Evolutionary conservation across 2,888 invertebrate genomes (phyloP), one percentile per base, ranked within the genome.

Genomic region (Frankliniella fusca): DNA sequence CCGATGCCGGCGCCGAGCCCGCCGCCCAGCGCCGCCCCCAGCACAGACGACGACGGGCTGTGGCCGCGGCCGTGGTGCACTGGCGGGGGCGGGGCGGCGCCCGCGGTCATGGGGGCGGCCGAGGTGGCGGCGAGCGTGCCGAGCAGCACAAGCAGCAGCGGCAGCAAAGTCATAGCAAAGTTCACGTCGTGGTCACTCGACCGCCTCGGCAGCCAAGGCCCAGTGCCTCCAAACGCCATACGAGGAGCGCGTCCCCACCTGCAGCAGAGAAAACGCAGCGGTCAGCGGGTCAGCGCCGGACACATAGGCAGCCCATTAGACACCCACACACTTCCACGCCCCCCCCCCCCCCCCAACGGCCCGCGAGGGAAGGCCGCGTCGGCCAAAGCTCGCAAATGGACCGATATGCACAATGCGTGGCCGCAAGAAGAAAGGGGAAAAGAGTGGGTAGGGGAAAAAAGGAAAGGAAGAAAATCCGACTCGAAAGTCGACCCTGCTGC

Each of bases 141-240:
- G 27, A 76, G 70, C 23, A 27, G 23, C 70, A 76, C 23, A 23
- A 76, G 70, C 23, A 76, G 70, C 70, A 27, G 70, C 70, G 27
- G 70, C 70, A 76, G 70, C 70, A 76, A n/a, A 76, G 70, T 76
- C 70, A 76, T 76, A 76, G 70, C 70, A 76, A 27, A 15, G 20
- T 15, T 54, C 54, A 54, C 23, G 27, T n/a, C 70, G 23, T 8
- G 12, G 70, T 76, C 70, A 76, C 23, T 76, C 70, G 70, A 76
- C 70, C 70, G 70, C 23, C 70, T 12, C 70, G 70, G 70, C 70
- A 76, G 70, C 70, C 70, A 23, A 12, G 70, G 70, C 70, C 54
- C 54, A 54, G 20, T 54, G 70, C 70, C 70, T 10, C 54, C 54
- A 54, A 54, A 54, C 70, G 70, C 70, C 70, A 76, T 76, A 76